phyloP scores from a whole-genome alignment of 2,888 invertebrate genomes.

The Ernsta delagoae region DNA sequence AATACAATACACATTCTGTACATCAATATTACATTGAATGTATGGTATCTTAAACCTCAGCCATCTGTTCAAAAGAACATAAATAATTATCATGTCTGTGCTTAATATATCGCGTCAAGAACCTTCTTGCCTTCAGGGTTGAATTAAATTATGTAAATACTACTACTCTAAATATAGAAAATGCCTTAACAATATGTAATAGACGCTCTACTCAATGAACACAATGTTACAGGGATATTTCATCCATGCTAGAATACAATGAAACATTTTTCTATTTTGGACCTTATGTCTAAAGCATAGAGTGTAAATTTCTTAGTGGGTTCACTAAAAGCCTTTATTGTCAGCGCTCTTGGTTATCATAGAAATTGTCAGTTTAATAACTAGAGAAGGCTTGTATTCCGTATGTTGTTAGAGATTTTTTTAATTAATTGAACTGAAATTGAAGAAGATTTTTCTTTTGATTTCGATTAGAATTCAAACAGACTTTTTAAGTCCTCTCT shows the following conservation, averaged over 20 bases:
- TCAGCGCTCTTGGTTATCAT: conserved; percentile 42
- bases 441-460: too few species aligned
- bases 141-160: too few species aligned
- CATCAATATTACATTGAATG: too few species aligned
- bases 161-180: neutral
- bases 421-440: too few species aligned
- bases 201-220: conserved; percentile 8
- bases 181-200: conserved; percentile 4
- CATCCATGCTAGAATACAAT: neutral
- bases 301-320: neutral
- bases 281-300: neutral
- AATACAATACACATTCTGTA: too few species aligned
- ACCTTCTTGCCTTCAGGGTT: too few species aligned
- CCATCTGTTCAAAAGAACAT: too few species aligned
- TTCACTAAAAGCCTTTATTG: conserved; percentile 7
- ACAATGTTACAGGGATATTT: conserved; percentile 5
- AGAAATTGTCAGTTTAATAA: conserved; percentile 41
- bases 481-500: too few species aligned
- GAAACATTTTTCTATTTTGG: neutral
- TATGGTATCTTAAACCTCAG: too few species aligned
- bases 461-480: too few species aligned
- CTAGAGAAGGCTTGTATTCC: conserved; percentile 9
- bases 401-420: conserved; percentile 8
- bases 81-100: too few species aligned
- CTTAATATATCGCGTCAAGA: too few species aligned